Percentiles rank a stretch among this genome's conserved stretches.
phyloP scores from a whole-genome alignment of 2,113 vertebrate species.

The Puffinus mauretanicus region DNA sequence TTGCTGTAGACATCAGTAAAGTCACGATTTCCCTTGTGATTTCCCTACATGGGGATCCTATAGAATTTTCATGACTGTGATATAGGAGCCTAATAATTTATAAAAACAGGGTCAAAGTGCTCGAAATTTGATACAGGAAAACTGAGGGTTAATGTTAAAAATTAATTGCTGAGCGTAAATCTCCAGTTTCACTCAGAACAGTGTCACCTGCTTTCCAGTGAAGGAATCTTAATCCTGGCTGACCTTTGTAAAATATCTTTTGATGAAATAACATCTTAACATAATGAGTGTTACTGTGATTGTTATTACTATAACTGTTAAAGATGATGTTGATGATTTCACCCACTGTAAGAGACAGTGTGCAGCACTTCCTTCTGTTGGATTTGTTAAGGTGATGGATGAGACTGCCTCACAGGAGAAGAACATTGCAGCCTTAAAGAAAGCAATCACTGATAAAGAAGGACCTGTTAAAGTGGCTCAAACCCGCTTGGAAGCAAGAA shows the following conservation, averaged over 20 bases:
- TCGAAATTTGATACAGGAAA: background rate
- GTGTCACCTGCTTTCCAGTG: background rate
- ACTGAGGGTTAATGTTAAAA: background rate
- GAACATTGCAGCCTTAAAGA: constrained; percentile 76
- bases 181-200: background rate
- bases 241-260: background rate
- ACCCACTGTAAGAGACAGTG: background rate
- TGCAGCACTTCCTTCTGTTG: background rate
- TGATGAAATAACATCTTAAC: background rate
- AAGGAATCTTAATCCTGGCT: background rate
- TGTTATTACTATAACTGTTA: background rate
- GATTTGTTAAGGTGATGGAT: constrained; percentile 77
- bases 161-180: background rate
- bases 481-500: constrained; percentile 77
- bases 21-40: background rate
- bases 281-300: background rate
- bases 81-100: background rate
- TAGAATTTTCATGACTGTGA: background rate
- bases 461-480: constrained; percentile 80
- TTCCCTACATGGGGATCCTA: background rate
- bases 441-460: constrained; percentile 79
- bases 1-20: background rate
- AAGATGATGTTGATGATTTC: background rate
- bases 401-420: constrained; percentile 82
- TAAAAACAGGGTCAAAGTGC: background rate